Evolutionary conservation across 92 coral and sea anemone species (phyloP).

Genomic region (Anthopleura xanthogrammica): DNA sequence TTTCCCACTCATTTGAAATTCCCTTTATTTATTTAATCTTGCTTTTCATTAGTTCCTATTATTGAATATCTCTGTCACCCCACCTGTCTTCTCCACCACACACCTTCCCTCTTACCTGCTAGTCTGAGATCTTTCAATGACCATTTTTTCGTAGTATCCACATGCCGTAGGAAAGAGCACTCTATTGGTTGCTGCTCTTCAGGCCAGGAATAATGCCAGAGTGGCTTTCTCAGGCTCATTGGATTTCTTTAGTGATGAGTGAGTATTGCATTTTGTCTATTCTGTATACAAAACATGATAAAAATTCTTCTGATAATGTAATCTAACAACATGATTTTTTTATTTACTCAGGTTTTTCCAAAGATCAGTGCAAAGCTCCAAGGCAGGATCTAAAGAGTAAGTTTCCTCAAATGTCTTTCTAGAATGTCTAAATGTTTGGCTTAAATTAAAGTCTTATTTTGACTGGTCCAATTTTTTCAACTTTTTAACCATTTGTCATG

Average conservation of each 20-base stretch:
- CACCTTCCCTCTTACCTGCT: too few species aligned
- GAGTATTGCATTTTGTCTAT: slow-evolving; percentile 25
- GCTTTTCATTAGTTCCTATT: too few species aligned
- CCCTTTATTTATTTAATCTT: too few species aligned
- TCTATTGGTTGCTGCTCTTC: slow-evolving; percentile 90
- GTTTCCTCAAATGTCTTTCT: slow-evolving; percentile 23
- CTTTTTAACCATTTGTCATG: too few species aligned
- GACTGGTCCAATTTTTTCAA: too few species aligned
- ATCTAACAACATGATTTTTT: background rate
- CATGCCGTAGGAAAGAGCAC: slow-evolving; percentile 99
- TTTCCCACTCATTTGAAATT: too few species aligned
- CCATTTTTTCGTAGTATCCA: slow-evolving; percentile 60
- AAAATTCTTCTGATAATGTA: too few species aligned
- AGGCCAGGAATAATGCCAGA: slow-evolving; percentile 98
- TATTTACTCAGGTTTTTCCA: slow-evolving; percentile 69
- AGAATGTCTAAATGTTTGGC: background rate
- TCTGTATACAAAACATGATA: background rate
- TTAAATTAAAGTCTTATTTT: background rate
- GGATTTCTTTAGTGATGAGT: slow-evolving; percentile 99
- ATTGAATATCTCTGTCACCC: too few species aligned
- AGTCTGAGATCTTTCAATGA: too few species aligned
- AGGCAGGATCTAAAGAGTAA: slow-evolving; percentile 83
- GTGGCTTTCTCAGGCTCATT: slow-evolving; percentile 95
- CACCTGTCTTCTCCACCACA: too few species aligned
- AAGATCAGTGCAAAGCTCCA: slow-evolving; percentile 80